Evolutionary conservation across 2,797 vertebrate genomes (phyloP), one percentile per base, ranked within the genome.

Genomic region (Amphiprion clarkii): DNA sequence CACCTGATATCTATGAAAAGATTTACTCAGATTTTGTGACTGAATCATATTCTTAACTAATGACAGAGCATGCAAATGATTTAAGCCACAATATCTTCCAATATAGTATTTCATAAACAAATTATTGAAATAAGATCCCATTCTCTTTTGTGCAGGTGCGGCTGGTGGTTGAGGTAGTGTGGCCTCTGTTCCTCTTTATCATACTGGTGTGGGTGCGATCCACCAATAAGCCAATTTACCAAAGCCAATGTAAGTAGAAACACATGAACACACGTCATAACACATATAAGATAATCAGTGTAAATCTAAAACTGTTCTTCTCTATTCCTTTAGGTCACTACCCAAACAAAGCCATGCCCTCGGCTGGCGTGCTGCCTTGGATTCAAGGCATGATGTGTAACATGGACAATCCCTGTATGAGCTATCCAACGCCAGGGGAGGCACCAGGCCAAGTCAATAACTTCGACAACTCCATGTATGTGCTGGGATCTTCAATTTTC

Each of bases 301-400:
- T 16, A 31, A 16, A 27, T 5, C 1, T 16, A 29, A 31, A 36
- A 57, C 14, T 59, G 19, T 66, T 16, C 17, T 21, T 8, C 12
- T 78, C 10, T 58, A 2, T 78, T 79, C 25, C 71, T 75, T 69
- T 61, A 99, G 98, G 98, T 89, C 97, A 99, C 88, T 99, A 99
- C 89, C 98, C 96, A 78, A 99, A 99, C 88, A 99, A 99, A 94
- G 97, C 98, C 74, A 97, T 99, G 97, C 98, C 98, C 16, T 99
- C 98, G 0, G 97, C 98, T 16, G 98, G 98, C 54, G 90, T 97
- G 14, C 93, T 99, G 85, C 98, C 98, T 3, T 99, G 98, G 98
- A 76, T 99, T 80, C 98, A 99, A 88, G 97, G 98, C 42, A 97
- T 99, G 90, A 92, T 99, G 68, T 99, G 98, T 83, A 99, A 98